These are phyloP conservation scores for Seira ritae DNA, from an alignment of 2,888 invertebrate species.

Conservation along the genomic window DNA sequence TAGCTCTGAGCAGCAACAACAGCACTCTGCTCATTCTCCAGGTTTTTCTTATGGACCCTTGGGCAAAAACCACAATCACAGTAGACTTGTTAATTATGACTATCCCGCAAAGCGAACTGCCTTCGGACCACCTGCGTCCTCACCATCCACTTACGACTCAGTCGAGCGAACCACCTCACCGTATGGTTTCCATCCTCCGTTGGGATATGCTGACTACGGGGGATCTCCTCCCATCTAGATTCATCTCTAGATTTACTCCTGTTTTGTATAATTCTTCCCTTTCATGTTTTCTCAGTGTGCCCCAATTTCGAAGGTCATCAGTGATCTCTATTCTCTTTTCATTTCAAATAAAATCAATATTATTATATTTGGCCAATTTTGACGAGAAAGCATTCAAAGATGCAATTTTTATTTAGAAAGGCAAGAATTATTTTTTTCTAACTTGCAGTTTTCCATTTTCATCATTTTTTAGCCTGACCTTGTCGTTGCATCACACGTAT, in stretches of 20 bases:
- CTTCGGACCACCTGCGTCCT: neutral
- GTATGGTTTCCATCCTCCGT: conserved; percentile 18
- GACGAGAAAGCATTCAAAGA: too few relatives aligned
- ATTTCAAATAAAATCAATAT: too few relatives aligned
- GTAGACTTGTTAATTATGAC: conserved; percentile 19
- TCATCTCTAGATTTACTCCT: too few relatives aligned
- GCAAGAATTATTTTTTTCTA: too few relatives aligned
- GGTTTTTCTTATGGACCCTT: conserved; percentile 34
- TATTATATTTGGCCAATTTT: too few relatives aligned
- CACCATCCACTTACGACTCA: conserved; percentile 9
- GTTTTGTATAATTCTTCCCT: too few relatives aligned
- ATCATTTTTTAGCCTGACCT: too few relatives aligned
- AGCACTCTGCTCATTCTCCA: neutral
- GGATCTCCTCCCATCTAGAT: too few relatives aligned
- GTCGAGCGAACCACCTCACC: conserved; percentile 23
- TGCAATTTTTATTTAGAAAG: too few relatives aligned
- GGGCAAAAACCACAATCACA: conserved; percentile 22
- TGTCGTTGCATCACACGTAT: too few relatives aligned
- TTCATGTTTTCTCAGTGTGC: neutral
- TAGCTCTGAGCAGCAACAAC: neutral
- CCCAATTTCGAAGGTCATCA: neutral
- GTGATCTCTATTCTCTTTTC: neutral
- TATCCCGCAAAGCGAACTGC: neutral
- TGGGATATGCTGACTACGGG: conserved; percentile 32
- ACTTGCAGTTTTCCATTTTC: too few relatives aligned